Evolutionary conservation across 2,113 vertebrate genomes (phyloP).

Genomic region (Brevimyrus niger): DNA sequence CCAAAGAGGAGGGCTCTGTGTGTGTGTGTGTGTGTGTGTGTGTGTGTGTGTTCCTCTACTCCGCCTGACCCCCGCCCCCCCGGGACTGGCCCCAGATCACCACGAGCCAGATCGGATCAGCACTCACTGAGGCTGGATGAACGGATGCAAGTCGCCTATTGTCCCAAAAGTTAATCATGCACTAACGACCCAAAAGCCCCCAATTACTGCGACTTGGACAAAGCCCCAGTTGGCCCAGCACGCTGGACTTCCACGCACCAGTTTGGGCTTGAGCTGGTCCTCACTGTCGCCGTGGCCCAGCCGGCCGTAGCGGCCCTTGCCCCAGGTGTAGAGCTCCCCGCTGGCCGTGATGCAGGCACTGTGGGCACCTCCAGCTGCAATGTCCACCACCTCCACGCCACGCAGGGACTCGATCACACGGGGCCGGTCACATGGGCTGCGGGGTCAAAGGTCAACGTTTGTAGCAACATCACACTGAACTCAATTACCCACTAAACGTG

Average conservation of each 20-base stretch:
- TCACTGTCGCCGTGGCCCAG: constrained; percentile 96
- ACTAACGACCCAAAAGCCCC: neutral
- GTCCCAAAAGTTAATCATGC: neutral
- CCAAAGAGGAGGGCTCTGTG: neutral
- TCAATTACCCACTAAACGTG: neutral
- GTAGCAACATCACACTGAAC: neutral
- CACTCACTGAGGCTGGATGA: neutral
- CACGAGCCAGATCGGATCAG: neutral
- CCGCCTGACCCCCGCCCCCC: neutral
- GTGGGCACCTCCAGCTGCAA: constrained; percentile 92
- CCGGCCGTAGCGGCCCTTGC: constrained; percentile 90
- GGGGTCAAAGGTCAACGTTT: constrained; percentile 9
- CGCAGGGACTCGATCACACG: constrained; percentile 92
- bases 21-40: neutral
- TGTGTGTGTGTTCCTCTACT: neutral
- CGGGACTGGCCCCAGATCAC: neutral
- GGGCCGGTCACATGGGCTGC: constrained; percentile 90
- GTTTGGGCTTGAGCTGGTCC: constrained; percentile 92
- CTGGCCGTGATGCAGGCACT: constrained; percentile 91
- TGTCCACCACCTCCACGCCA: constrained; percentile 89
- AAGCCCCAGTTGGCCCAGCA: neutral
- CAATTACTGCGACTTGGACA: neutral
- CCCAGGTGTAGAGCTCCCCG: constrained; percentile 96
- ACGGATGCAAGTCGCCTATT: neutral
- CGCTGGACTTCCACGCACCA: constrained; percentile 59